Evolutionary conservation across 1,140 invertebrate species (phyloP).

Genomic region (Drosophila tani): DNA sequence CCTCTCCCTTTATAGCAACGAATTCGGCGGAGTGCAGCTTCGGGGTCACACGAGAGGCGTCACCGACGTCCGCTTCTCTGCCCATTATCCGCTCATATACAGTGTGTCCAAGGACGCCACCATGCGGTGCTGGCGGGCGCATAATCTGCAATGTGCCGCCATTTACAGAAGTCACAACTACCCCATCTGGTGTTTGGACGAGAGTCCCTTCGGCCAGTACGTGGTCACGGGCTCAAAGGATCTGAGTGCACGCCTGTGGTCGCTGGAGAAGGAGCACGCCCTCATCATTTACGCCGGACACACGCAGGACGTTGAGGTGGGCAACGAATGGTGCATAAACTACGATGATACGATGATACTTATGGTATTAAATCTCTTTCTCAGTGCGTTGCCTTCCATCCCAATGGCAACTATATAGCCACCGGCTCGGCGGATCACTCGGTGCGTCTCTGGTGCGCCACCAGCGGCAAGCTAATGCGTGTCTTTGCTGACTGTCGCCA

Average conservation of each 20-base stretch:
- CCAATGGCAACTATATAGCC: constrained; percentile 92
- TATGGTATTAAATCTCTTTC: not conserved
- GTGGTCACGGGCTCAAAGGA: constrained; percentile 94
- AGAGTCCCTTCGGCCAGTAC: constrained; percentile 90
- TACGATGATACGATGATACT: not conserved
- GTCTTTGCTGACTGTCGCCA: constrained; percentile 93
- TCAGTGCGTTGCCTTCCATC: constrained; percentile 91
- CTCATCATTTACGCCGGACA: constrained; percentile 93
- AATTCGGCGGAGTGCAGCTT: constrained; percentile 87
- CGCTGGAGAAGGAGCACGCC: constrained; percentile 91
- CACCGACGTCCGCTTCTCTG: constrained; percentile 89
- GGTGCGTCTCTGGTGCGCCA: constrained; percentile 90
- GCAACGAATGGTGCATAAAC: not conserved
- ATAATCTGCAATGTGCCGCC: constrained; percentile 89
- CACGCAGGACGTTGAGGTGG: constrained; percentile 92
- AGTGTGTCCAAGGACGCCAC: constrained; percentile 92
- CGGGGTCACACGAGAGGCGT: constrained; percentile 91
- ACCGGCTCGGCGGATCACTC: constrained; percentile 92
- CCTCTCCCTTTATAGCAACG: constrained; percentile 59
- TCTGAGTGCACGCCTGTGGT: constrained; percentile 93
- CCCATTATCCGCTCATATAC: constrained; percentile 87
- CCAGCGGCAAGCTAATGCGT: constrained; percentile 89
- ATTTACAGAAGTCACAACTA: constrained; percentile 93
- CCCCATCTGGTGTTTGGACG: constrained; percentile 94
- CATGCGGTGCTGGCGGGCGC: constrained; percentile 90